Evolutionary conservation across 1,140 invertebrate genomes (phyloP).

Genomic region (Orius insidiosus): DNA sequence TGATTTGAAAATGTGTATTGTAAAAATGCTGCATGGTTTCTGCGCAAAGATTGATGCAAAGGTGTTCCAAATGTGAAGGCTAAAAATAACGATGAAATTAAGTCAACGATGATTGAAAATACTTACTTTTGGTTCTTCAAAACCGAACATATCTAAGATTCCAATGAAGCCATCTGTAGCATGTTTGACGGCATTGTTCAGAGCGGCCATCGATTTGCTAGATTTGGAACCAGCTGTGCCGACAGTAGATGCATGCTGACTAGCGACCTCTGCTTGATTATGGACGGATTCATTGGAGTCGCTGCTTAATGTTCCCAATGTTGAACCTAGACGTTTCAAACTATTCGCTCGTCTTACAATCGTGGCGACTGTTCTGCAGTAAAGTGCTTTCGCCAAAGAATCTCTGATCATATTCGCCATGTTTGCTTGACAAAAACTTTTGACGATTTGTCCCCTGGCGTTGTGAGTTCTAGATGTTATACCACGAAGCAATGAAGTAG

Average conservation of each 20-base stretch:
- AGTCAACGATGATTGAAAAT: no score
- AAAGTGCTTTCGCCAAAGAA: conserved; percentile 78
- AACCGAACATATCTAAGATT: conserved; percentile 90
- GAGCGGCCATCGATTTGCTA: conserved; percentile 56
- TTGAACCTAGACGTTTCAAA: conserved; percentile 70
- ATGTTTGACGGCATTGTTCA: conserved; percentile 73
- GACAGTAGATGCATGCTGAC: conserved; percentile 73
- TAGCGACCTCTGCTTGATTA: conserved; percentile 65
- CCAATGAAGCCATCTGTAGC: conserved; percentile 91
- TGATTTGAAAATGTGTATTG: conserved; percentile 91
- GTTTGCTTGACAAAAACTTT: conserved; percentile 65
- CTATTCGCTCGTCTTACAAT: conserved; percentile 85
- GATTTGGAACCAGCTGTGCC: conserved; percentile 73
- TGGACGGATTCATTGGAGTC: conserved; percentile 83
- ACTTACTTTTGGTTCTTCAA: conserved; percentile 65
- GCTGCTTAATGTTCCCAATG: conserved; percentile 74
- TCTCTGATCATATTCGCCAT: conserved; percentile 73
- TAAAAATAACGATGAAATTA: conserved; percentile 23
- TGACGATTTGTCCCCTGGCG: conserved; percentile 62
- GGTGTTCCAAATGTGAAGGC: conserved; percentile 76
- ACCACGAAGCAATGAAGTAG: conserved; percentile 56
- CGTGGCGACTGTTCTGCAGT: conserved; percentile 86
- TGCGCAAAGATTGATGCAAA: conserved; percentile 87
- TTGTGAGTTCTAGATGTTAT: conserved; percentile 70
- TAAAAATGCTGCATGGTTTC: conserved; percentile 97